phyloP scores from a whole-genome alignment of 2,113 vertebrate species.

The Cairina moschata region DNA sequence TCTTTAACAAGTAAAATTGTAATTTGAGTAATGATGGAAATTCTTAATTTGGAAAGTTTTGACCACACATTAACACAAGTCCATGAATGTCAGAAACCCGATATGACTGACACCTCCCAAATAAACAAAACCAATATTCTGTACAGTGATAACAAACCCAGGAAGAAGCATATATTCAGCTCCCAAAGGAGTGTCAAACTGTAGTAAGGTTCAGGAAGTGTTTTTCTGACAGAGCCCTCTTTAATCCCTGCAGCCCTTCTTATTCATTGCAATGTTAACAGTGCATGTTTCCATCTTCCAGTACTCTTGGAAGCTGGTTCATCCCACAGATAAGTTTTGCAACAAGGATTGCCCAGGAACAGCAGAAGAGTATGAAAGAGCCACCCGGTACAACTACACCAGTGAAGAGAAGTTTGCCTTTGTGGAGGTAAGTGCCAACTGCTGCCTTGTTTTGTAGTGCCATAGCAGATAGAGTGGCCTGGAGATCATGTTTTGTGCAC shows the following conservation, averaged over 20 bases:
- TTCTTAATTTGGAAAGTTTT: not conserved
- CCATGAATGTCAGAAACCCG: not conserved
- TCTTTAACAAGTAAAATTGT: not conserved
- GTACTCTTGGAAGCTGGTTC: conserved; percentile 99
- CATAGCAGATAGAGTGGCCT: not conserved
- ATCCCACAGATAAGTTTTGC: conserved; percentile 99
- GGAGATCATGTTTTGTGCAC: not conserved
- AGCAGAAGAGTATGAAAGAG: conserved; percentile 95
- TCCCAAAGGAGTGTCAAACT: not conserved
- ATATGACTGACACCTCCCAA: not conserved
- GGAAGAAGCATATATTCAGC: not conserved
- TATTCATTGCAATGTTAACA: not conserved
- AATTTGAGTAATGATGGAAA: not conserved
- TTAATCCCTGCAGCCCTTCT: not conserved
- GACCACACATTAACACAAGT: not conserved
- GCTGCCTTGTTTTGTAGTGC: not conserved
- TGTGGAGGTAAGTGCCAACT: conserved; percentile 85
- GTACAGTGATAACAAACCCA: not conserved
- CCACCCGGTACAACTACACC: conserved; percentile 98
- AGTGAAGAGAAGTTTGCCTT: conserved; percentile 99
- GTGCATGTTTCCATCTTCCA: conserved; percentile 50
- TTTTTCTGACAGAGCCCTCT: not conserved
- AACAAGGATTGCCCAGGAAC: conserved; percentile 99
- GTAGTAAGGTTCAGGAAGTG: not conserved
- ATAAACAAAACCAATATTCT: not conserved